A percentile compares a stretch with the other conserved stretches of the same genome.
Conservation (phyloP, 2,888 invertebrate genomes). For the Hartigia nigra region DNA sequence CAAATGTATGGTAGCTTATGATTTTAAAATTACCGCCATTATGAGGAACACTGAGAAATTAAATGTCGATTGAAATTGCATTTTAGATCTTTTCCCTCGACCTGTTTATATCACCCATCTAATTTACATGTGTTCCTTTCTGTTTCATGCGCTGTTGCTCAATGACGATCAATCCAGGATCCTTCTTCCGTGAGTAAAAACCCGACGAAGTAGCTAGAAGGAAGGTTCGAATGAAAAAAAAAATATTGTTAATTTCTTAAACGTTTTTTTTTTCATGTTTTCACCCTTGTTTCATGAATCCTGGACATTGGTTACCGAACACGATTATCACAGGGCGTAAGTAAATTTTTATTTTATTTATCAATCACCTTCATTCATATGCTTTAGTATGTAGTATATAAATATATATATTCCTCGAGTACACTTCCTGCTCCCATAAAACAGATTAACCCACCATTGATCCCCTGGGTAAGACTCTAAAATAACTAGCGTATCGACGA, state of each 20-base stretch:
- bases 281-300: neutral
- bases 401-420: neutral
- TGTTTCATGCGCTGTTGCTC: slow-evolving; percentile 51
- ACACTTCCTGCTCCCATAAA: neutral
- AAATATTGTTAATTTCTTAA: slow-evolving; percentile 3
- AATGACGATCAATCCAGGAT: slow-evolving; percentile 46
- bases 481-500: slow-evolving; percentile 5
- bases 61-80: neutral
- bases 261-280: slow-evolving; percentile 17
- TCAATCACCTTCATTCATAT: neutral
- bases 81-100: neutral
- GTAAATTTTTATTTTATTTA: slow-evolving; percentile 10
- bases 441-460: neutral
- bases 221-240: neutral
- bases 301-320: neutral
- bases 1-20: neutral
- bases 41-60: neutral
- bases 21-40: neutral
- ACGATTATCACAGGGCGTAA: slow-evolving; percentile 25
- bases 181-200: slow-evolving; percentile 62
- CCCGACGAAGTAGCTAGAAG: neutral
- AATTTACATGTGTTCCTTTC: slow-evolving; percentile 32
- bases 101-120: neutral
- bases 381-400: too few relatives aligned
- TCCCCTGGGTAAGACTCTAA: neutral